These are phyloP conservation scores for Takifugu rubripes DNA, from an alignment of 2,797 vertebrate genomes.

Conservation along the genomic window DNA sequence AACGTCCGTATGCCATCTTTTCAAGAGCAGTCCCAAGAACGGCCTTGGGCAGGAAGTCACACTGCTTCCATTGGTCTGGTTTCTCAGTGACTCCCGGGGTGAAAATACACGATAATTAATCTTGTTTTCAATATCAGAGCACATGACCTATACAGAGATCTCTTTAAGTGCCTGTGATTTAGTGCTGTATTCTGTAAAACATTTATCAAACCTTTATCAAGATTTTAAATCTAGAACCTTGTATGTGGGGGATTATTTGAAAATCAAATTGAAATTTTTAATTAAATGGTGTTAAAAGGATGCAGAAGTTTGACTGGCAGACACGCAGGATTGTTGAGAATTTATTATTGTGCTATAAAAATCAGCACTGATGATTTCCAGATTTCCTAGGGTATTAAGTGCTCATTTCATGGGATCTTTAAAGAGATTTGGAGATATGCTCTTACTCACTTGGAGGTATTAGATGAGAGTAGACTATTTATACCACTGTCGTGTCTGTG, in stretches of 20 bases:
- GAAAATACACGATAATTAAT: conserved; percentile 58
- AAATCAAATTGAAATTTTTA: too few species aligned
- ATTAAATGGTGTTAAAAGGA: not conserved
- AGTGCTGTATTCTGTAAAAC: conserved; percentile 9
- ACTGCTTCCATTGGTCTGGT: conserved; percentile 49
- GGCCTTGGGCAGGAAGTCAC: conserved; percentile 69
- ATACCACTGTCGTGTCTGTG: not conserved
- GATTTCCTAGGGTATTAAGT: not conserved
- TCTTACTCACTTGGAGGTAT: not conserved
- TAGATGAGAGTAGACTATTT: not conserved
- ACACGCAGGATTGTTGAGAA: not conserved
- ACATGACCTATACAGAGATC: conserved; percentile 18
- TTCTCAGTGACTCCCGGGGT: conserved; percentile 48
- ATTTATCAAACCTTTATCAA: not conserved
- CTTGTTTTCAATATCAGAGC: conserved; percentile 36
- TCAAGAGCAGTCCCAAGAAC: conserved; percentile 55
- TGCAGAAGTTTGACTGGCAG: not conserved
- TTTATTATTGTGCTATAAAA: not conserved
- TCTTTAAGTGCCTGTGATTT: conserved; percentile 12
- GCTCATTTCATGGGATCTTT: not conserved
- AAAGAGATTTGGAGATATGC: not conserved
- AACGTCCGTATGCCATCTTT: conserved; percentile 77
- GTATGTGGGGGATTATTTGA: too few species aligned
- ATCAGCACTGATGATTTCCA: not conserved
- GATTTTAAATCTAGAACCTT: not conserved